Conservation (phyloP, 2,888 invertebrate genomes). For the Hydrotaea diabolus region DNA sequence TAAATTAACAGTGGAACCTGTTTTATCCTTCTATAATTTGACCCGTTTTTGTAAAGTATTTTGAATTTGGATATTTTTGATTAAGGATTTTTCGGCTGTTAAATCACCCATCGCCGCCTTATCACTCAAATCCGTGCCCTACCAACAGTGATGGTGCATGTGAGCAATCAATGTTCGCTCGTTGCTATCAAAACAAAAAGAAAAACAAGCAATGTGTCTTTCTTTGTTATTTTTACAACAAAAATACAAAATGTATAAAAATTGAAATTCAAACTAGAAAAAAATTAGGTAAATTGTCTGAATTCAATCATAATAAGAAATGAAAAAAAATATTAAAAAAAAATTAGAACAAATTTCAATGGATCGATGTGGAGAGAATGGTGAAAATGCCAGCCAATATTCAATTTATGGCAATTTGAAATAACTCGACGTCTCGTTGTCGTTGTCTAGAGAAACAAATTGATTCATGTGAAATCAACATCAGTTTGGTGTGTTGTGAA, state of each 20-base stretch:
- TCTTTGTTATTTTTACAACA: neutral
- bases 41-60: no score
- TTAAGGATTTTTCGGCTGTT: no score
- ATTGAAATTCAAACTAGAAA: neutral
- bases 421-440: neutral
- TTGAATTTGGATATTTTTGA: no score
- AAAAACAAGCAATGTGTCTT: neutral
- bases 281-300: slow-evolving; percentile 15
- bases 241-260: neutral
- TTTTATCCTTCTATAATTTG: no score
- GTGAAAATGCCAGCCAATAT: no score
- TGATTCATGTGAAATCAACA: slow-evolving; percentile 9
- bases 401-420: neutral
- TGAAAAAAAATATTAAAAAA: no score
- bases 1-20: no score
- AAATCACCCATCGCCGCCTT: no score
- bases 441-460: neutral
- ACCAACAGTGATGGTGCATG: neutral
- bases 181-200: neutral
- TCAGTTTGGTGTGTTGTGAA: neutral
- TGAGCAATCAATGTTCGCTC: neutral
- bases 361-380: no score
- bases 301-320: slow-evolving; percentile 15
- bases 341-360: slow-evolving; percentile 37
- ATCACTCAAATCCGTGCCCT: no score